These are phyloP conservation scores for Paralichthys olivaceus DNA, from an alignment of 2,113 vertebrate species.

Conservation along the genomic window DNA sequence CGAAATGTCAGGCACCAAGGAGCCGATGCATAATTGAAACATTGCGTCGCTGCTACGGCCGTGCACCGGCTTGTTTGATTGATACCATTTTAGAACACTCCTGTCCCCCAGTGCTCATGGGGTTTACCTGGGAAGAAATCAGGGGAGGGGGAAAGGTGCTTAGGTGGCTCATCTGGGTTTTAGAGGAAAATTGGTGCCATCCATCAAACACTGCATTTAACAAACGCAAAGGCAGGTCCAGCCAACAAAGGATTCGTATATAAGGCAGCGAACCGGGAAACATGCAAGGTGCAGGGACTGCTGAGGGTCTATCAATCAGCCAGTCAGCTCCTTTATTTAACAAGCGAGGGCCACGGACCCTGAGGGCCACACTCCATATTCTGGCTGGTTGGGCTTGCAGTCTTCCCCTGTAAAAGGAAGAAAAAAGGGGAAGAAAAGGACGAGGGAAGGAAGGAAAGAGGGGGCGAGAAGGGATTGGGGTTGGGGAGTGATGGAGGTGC, in stretches of 20 bases:
- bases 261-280: constrained; percentile 78
- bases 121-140: constrained; percentile 79
- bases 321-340: constrained; percentile 86
- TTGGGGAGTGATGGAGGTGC: constrained; percentile 63
- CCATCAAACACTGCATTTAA: constrained; percentile 85
- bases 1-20: constrained; percentile 55
- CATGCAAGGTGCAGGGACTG: constrained; percentile 77
- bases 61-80: constrained; percentile 76
- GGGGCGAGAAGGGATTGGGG: constrained; percentile 64
- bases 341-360: constrained; percentile 81
- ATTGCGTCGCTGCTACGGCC: constrained; percentile 59
- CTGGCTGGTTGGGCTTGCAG: constrained; percentile 81
- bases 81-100: constrained; percentile 81
- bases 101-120: constrained; percentile 71
- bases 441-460: constrained; percentile 58
- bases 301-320: constrained; percentile 86
- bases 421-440: constrained; percentile 57
- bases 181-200: constrained; percentile 85
- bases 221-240: constrained; percentile 75
- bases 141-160: constrained; percentile 72
- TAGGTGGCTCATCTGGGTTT: constrained; percentile 82
- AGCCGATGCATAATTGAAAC: constrained; percentile 80
- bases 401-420: constrained; percentile 61
- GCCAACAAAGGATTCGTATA: constrained; percentile 82
- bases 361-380: constrained; percentile 78